phyloP scores from a whole-genome alignment of 2,888 invertebrate species.

The Conomelus anceps region DNA sequence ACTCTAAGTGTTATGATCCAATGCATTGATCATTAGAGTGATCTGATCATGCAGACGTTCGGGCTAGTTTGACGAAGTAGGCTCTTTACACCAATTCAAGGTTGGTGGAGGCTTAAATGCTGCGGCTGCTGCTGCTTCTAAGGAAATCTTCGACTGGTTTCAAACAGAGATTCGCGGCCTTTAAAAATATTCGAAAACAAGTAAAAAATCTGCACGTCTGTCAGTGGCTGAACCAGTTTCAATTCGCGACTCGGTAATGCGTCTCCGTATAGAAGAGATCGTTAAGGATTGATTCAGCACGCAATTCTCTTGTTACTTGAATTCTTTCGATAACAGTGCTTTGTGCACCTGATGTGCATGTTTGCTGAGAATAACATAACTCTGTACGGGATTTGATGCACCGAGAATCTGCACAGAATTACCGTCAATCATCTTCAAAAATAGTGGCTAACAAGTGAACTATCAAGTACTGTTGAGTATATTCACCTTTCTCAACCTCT shows the following conservation, averaged over 20 bases:
- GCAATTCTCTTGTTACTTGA: not conserved
- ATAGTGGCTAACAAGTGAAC: not conserved
- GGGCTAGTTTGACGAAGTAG: not conserved
- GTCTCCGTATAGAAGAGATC: not conserved
- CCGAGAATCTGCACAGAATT: not conserved
- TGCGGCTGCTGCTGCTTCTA: not conserved
- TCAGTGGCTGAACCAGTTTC: not conserved
- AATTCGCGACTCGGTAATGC: not conserved
- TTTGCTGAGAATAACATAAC: not conserved
- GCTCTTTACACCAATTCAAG: not conserved
- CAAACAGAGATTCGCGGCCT: not conserved
- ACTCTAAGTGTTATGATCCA: not conserved
- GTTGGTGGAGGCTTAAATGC: not conserved
- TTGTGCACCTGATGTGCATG: not conserved
- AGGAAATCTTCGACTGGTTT: not conserved
- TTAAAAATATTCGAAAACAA: not conserved
- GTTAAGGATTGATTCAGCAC: not conserved
- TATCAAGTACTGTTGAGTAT: not conserved
- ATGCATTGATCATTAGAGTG: not conserved
- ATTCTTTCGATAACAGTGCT: not conserved
- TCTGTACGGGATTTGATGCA: not conserved
- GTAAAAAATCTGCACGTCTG: not conserved
- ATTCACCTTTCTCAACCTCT: not conserved
- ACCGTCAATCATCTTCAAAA: not conserved
- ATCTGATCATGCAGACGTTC: not conserved